These are phyloP conservation scores for Drosophila nasuta DNA, from an alignment of 1,140 invertebrate genomes.

Conservation along the genomic window DNA sequence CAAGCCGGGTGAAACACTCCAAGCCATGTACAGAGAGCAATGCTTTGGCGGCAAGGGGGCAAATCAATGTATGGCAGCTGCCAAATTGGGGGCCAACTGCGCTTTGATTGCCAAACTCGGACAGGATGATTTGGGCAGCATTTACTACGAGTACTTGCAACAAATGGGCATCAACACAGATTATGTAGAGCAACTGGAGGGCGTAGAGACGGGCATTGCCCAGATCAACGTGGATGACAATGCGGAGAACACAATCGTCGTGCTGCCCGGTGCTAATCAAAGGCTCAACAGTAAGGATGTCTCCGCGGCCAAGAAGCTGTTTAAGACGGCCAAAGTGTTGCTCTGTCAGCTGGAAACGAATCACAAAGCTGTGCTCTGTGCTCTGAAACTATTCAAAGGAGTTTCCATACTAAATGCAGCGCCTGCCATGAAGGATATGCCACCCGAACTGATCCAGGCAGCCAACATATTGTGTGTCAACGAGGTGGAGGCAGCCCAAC, in stretches of 20 bases:
- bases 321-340: conserved; percentile 84
- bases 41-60: conserved; percentile 98
- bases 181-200: conserved; percentile 81
- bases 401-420: conserved; percentile 93
- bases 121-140: conserved; percentile 93
- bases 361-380: conserved; percentile 89
- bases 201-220: conserved; percentile 89
- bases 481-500: conserved; percentile 92
- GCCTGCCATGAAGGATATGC: conserved; percentile 88
- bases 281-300: conserved; percentile 89
- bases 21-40: conserved; percentile 91
- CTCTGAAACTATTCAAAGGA: conserved; percentile 91
- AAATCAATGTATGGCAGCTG: conserved; percentile 96
- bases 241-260: conserved; percentile 96
- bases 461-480: conserved; percentile 96
- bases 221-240: conserved; percentile 91
- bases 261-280: conserved; percentile 94
- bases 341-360: conserved; percentile 95
- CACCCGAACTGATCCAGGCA: conserved; percentile 87
- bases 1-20: conserved; percentile 93
- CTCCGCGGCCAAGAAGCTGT: conserved; percentile 21
- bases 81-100: conserved; percentile 92
- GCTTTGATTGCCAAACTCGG: conserved; percentile 95
- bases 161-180: conserved; percentile 88
- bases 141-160: conserved; percentile 88